Conservation (phyloP, 2,888 invertebrate genomes). For the Hemistola chrysoprasaria region DNA sequence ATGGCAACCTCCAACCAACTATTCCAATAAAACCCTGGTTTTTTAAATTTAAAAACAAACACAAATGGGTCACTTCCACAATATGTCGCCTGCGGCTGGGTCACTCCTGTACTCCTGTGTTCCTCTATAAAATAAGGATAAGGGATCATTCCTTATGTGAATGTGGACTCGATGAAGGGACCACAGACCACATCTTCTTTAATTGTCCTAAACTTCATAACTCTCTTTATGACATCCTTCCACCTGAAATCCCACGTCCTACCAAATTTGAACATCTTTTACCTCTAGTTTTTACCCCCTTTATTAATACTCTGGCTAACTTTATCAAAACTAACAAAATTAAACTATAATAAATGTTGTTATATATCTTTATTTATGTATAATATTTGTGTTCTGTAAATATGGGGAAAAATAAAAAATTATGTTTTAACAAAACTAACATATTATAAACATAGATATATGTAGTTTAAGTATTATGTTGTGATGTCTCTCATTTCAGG, state of each 20-base stretch:
- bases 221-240: constrained; percentile 1
- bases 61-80: constrained; percentile 6
- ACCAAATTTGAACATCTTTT: too few species aligned
- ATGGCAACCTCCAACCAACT: not conserved
- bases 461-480: too few species aligned
- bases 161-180: constrained; percentile 20
- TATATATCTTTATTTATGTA: too few species aligned
- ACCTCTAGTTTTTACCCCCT: not conserved
- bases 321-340: not conserved
- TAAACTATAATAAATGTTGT: not conserved
- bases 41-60: not conserved
- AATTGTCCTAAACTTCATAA: not conserved
- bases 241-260: constrained; percentile 7
- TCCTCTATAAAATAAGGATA: constrained; percentile 12
- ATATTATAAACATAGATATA: too few species aligned
- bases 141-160: constrained; percentile 19
- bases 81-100: constrained; percentile 17
- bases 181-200: constrained; percentile 6
- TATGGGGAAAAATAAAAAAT: too few species aligned
- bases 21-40: constrained; percentile 6
- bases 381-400: too few species aligned
- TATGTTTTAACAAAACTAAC: too few species aligned
- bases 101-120: constrained; percentile 18
- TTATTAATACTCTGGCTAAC: not conserved
- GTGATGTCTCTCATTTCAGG: too few species aligned